Evolutionary conservation across 2,888 invertebrate genomes (phyloP), one percentile per base, ranked within the genome.

Genomic region (Lasioglossum zephyrum): DNA sequence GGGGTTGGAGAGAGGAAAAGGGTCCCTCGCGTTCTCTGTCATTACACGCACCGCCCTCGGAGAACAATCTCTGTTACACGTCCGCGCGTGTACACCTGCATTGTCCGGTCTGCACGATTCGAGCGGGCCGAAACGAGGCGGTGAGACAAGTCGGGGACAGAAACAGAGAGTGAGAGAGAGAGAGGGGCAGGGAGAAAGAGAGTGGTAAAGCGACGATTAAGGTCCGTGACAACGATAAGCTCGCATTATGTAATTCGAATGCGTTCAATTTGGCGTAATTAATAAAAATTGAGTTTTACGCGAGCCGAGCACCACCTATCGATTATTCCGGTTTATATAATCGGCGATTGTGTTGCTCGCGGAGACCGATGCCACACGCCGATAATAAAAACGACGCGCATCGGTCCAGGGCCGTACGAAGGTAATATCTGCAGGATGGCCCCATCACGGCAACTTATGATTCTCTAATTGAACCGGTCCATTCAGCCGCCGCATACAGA

Each of bases 401-500:
- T 76, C 77, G 84, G 66, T 76, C 85, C 86, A 88, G 89, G 89
- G 89, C 89, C 91, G 92, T 91, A 90, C 90, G 89, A 88, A 92
- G 92, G 88, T 93, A 92, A 92, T 92, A 92, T 91, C 92, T 90
- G 93, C 93, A 93, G 94, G 93, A 94, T 94, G 93, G 93, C 92
- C 93, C 94, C 93, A 93, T 94, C 94, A 92, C 92, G 92, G 90
- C 93, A 93, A 94, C 92, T 94, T 94, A 93, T 92, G 94, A 94
- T 94, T 94, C 94, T 93, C 94, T 94, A 94, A 94, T 94, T 94
- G 94, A 94, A 93, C 92, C 93, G 93, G 92, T 90, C 93, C 92
- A 93, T 94, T 94, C 93, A 93, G 93, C 90, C 91, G 90, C 76
- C 88, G 92, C 93, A 92, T 91, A 91, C 92, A 91, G 92, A 93